Evolutionary conservation across 1,140 invertebrate species (phyloP), one percentile per base, ranked within the genome.

Genomic region (Drosophila grimshawi): DNA sequence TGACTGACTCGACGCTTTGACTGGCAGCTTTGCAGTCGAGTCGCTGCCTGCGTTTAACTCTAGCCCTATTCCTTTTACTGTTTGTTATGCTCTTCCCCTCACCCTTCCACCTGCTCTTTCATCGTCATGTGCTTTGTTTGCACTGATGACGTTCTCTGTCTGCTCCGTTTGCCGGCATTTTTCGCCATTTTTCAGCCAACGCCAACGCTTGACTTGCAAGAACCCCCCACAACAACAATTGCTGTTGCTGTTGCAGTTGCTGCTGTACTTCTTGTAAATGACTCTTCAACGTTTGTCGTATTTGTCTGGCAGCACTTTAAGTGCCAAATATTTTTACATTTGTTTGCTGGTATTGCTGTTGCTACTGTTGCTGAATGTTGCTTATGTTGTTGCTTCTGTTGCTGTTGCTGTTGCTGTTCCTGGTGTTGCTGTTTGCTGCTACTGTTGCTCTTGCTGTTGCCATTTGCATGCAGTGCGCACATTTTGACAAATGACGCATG

Each of bases 251-350:
- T 49, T 51, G 19, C 32, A 32, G 30, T 46, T 61, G 46, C 5
- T 77, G 43, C 66, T 61, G 85, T 74, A 88, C 85, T 88, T 68
- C 66, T 80, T 70, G 83, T 89, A 88, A 88, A 88, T 88, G 83
- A 83, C 83, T 80, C 85, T 88, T 88, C 85, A 88, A 88, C 80
- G 85, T 88, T 86, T 86, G 80, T 86, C 83, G 83, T 83, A 88
- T 88, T 86, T 86, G 80, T 86, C 82, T 88, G 83, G 83, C 81
- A 80, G 70, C 81, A 88, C 83, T 89, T 89, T 89, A 78, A 88
- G 83, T 88, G 83, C 80, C 83, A 83, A 89, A 88, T 89, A 88
- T 89, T 88, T 88, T 89, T 80, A 80, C 85, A 89, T 88, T 88
- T 86, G 80, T 77, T 80, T 76, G 66, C 71, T 66, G 76, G 52